Evolutionary conservation across 2,113 vertebrate species (phyloP).

Genomic region (Mirounga angustirostris): DNA sequence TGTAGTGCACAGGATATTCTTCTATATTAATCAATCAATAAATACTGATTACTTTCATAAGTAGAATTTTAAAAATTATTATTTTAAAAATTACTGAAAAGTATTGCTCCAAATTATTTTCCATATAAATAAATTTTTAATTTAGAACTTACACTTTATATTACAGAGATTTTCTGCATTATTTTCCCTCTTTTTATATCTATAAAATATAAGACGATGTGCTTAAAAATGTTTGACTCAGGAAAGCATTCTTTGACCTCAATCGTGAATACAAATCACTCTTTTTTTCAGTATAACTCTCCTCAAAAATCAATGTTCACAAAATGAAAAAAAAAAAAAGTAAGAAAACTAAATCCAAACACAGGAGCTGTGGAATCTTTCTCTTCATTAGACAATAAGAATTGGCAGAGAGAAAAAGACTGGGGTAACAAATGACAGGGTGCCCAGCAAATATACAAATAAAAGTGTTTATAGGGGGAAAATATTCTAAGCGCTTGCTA

Average conservation of each 20-base stretch:
- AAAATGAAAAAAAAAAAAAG: neutral
- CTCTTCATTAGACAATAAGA: neutral
- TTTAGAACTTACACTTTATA: neutral
- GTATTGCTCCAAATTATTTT: neutral
- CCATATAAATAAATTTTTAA: neutral
- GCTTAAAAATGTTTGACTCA: neutral
- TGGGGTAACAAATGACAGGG: neutral
- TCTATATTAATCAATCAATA: neutral
- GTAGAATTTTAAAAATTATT: neutral
- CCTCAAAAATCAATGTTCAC: constrained; percentile 32
- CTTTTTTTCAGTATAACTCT: neutral
- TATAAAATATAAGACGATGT: neutral
- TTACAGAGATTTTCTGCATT: neutral
- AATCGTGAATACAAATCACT: constrained; percentile 16
- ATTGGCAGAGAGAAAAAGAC: neutral
- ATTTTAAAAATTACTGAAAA: neutral
- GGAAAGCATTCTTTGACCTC: neutral
- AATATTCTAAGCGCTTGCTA: neutral
- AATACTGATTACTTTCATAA: neutral
- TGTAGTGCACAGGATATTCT: neutral
- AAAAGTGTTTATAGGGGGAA: neutral
- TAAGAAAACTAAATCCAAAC: constrained; percentile 20
- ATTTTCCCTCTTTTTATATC: neutral
- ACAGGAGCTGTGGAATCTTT: neutral
- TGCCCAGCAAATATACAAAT: neutral